Evolutionary conservation across 2,888 invertebrate genomes (phyloP).

Genomic region (Acleris laterana): DNA sequence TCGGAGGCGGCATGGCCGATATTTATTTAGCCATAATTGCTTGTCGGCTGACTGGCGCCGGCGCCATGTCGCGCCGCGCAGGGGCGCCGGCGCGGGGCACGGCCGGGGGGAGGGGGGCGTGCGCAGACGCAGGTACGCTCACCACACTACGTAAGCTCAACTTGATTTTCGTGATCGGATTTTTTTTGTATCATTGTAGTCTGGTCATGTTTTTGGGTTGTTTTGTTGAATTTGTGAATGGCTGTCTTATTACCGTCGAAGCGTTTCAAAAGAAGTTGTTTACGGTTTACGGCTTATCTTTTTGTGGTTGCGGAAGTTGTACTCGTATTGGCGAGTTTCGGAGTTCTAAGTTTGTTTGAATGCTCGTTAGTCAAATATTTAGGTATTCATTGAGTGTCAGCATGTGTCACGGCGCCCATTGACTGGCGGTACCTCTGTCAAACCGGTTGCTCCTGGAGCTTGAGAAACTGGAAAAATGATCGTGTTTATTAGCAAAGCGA

Average conservation of each 20-base stretch:
- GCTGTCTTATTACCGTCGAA: slow-evolving; percentile 49
- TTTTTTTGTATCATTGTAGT: slow-evolving; percentile 71
- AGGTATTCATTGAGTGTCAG: slow-evolving; percentile 51
- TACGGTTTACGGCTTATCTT: slow-evolving; percentile 46
- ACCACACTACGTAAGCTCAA: slow-evolving; percentile 73
- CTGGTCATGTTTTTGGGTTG: slow-evolving; percentile 76
- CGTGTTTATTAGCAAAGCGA: slow-evolving; percentile 45
- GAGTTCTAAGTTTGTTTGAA: neutral
- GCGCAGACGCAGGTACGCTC: slow-evolving; percentile 73
- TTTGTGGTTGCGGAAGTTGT: slow-evolving; percentile 43
- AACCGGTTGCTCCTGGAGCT: slow-evolving; percentile 71
- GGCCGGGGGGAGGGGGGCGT: slow-evolving; percentile 42
- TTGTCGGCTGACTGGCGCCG: slow-evolving; percentile 82
- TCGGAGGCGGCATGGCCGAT: slow-evolving; percentile 77
- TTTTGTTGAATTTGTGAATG: slow-evolving; percentile 81
- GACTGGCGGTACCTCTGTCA: slow-evolving; percentile 70
- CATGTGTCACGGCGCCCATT: slow-evolving; percentile 60
- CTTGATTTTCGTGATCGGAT: slow-evolving; percentile 78
- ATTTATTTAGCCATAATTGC: slow-evolving; percentile 84
- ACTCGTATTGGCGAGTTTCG: neutral
- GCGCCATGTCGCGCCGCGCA: slow-evolving; percentile 76
- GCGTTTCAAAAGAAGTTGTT: slow-evolving; percentile 54
- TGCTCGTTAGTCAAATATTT: slow-evolving; percentile 30
- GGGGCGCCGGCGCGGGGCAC: slow-evolving; percentile 41
- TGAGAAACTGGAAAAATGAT: slow-evolving; percentile 70